Evolutionary conservation across 2,797 vertebrate species (phyloP), one percentile per base, ranked within the genome.

Genomic region (Simalia tracyae): DNA sequence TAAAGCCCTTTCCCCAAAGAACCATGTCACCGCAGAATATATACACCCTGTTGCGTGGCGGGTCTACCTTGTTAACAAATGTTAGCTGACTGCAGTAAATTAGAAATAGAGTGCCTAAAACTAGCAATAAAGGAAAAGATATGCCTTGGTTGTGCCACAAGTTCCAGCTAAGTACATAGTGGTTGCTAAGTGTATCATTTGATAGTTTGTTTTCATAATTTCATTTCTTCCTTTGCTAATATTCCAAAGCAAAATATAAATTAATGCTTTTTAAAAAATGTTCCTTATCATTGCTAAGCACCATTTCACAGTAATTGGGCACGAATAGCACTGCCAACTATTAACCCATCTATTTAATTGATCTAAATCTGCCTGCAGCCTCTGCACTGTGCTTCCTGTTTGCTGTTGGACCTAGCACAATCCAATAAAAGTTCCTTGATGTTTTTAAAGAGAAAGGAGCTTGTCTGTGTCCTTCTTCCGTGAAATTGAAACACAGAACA

Each of bases 361-460:
- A 93, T 86, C 86, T 92, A 92, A 94, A 89, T 93, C 36, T 31
- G 93, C 86, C 61, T 84, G 28, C 56, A 89, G 36, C 50, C 84
- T 93, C 6, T 64, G 10, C 1, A 63, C 89, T 24, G 2, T 17
- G 93, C 90, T 59, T 31, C 28, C 28, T 66, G 3, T 91, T 93
- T 95, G 88, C 42, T 81, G 68, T 5, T 31, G 24, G 91, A 92
- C 84, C 42, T 89, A 95, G 91, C 64, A n/a, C 89, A 95, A 88
- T 28, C 92, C 17, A 94, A 84, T 0, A 60, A 14, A 24, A 81
- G 11, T 68, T 87, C n/a, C 87, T 90, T 84, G 92, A 24, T 76
- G 4, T 60, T 91, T 61, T 86, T 50, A 42, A 2, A 84, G 72
- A 57, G 54, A 31, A 91, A 14, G 8, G 93, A 81, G 11, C 81